phyloP scores from a whole-genome alignment of 2,113 vertebrate species.

The Pontoporia blainvillei region DNA sequence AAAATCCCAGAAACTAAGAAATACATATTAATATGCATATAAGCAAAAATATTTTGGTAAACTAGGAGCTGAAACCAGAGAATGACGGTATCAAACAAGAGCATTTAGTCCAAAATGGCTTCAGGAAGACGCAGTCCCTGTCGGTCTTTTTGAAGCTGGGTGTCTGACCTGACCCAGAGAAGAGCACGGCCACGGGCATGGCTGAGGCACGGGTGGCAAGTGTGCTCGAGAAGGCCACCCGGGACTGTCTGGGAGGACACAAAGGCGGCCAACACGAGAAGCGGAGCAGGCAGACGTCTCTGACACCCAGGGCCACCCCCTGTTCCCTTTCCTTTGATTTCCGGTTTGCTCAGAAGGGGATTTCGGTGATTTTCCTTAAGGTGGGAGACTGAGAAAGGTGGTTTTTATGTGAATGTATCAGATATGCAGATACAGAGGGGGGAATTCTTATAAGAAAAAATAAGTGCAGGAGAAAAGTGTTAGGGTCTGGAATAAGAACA shows the following conservation, averaged over 20 bases:
- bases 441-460: background rate
- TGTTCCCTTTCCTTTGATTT: background rate
- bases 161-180: no score
- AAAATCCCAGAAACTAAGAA: background rate
- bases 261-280: background rate
- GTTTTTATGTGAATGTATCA: background rate
- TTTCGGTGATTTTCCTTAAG: background rate
- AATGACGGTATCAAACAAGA: background rate
- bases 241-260: no score
- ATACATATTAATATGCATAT: background rate
- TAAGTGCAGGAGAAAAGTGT: background rate
- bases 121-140: no score
- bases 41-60: background rate
- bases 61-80: background rate
- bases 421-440: background rate
- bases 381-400: background rate
- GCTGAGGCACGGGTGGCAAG: background rate
- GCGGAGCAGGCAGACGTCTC: background rate
- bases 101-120: background rate
- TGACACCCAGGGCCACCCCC: no score
- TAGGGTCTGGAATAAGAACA: background rate
- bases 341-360: background rate
- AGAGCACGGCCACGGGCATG: accelerated
- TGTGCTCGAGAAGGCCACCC: no score
- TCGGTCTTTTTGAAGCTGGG: background rate